Evolutionary conservation across 2,113 vertebrate species (phyloP), one percentile per base, ranked within the genome.

Genomic region (Upupa epops): DNA sequence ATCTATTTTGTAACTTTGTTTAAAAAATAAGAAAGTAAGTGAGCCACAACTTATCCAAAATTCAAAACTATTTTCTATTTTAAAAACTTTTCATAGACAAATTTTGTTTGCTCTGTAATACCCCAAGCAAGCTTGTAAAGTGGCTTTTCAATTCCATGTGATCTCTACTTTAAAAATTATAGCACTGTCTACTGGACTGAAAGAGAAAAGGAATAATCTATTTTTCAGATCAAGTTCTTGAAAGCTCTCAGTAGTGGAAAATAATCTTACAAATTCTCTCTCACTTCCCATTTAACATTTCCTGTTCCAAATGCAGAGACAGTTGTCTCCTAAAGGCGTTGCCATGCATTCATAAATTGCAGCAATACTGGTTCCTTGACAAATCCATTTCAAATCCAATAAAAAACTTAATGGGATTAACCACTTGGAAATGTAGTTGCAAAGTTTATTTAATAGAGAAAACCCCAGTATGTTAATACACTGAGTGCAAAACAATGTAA

Each of bases 181-280:
- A 76, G 77, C 54, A 54, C 60, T 64, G 61, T 83, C 58, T 94
- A 36, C 37, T 82, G 74, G 85, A 94, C 18, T 49, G n/a, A 52
- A 80, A 64, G 17, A 91, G 58, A 66, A 86, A 88, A 92, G 40
- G 40, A 94, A 94, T 89, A 95, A 97, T 94, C 91, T 76, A 31
- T 95, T 95, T 95, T 96, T 95, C 96, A 95, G 87, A 94, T 95
- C 68, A 72, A 54, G 40, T 71, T 77, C 75, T 92, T 64, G 49
- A 88, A 77, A 58, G 22, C 28, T 88, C 83, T 69, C 63, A 92
- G 32, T 74, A 90, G 65, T 66, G 80, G 63, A 90, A 89, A 94
- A 88, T 68, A 86, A 83, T 59, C 68, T 91, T 86, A 65, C 45
- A 91, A 95, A 89, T 93, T 85, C 87, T 78, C 42, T 81, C 61